Base-by-base conservation (phyloP, 1,140 invertebrate species). In the Atta colombica region DNA sequence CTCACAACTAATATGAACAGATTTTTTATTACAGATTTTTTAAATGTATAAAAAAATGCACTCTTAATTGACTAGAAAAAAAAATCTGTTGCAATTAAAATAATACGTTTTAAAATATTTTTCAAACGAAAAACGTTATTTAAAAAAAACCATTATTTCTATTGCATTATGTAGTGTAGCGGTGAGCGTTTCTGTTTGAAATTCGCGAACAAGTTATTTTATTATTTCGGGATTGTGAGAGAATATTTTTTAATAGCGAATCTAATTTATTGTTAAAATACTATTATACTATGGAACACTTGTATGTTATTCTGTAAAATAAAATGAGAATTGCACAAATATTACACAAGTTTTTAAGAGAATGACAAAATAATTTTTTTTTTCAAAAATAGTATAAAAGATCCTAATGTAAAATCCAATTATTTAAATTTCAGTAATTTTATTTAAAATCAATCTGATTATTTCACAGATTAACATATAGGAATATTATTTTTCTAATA, bases 161-260 rank as follows among this genome's bases (percentile, higher is more conserved):
- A 65, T 45, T 1, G 8, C 21, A 77, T 28, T 45, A 21, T 74
- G 12, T 12, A 45, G 14, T 39, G 4, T 25, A 66, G 25, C 25
- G 8, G 3, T 77, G 8, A n/a, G 4, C 16, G 14, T 31, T 66
- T 31, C 39, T 49, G 66, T 51, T 78, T 14, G 6, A 66, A 51
- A 78, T 66, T 66, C 28, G 14, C 39, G 28, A 65, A 77, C 45
- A 78, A 66, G 6, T 68, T 78, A 68, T 78, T 78, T 66, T 28
- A 61, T 51, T 78, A 78, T 14, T 49, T 51, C 61, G 6, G 25
- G 58, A 31, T 66, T 66, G 60, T 66, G 61, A 78, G 12, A 39
- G 21, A 35, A 66, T 51, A 51, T 78, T 65, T 66, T 66, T 78
- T 53, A 16, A 65, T 61, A 49, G 10, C 12, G 12, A 78, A 78